Conservation (phyloP, 37 sponge, comb jelly and placozoan species). For the Spongilla lacustris region DNA sequence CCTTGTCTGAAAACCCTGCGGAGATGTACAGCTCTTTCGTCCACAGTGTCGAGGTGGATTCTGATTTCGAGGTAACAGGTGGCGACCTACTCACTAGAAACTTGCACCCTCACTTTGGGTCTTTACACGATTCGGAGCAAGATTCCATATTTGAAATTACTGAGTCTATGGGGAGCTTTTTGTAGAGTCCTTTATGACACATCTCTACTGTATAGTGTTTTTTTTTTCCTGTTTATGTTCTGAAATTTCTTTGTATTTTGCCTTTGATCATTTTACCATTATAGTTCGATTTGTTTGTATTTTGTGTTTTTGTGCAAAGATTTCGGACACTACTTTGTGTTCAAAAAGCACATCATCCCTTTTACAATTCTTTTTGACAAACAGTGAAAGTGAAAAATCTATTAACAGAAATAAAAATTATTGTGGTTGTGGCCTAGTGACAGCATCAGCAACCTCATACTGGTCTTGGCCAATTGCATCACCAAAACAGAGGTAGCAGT, state of each 20-base stretch:
- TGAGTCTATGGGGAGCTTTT: not conserved
- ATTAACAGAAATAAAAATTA: no score
- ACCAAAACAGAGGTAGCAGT: no score
- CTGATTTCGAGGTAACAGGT: not conserved
- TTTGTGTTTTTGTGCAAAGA: not conserved
- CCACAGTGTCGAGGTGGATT: not conserved
- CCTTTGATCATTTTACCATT: not conserved
- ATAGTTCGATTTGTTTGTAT: not conserved
- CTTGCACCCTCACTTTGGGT: not conserved
- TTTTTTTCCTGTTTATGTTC: not conserved
- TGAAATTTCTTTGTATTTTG: not conserved
- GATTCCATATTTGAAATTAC: not conserved
- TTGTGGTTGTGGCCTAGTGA: no score
- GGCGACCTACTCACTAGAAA: not conserved
- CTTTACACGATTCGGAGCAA: not conserved
- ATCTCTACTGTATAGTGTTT: not conserved
- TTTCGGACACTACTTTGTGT: not conserved
- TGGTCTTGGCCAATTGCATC: no score
- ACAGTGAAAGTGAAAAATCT: no score
- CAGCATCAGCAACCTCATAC: no score
- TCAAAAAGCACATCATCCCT: not conserved
- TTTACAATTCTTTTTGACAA: not conserved
- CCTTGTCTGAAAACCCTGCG: not conserved
- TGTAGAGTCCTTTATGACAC: not conserved
- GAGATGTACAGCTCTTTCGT: not conserved